Evolutionary conservation across 1,140 invertebrate genomes (phyloP).

Genomic region (Orussus abietinus): DNA sequence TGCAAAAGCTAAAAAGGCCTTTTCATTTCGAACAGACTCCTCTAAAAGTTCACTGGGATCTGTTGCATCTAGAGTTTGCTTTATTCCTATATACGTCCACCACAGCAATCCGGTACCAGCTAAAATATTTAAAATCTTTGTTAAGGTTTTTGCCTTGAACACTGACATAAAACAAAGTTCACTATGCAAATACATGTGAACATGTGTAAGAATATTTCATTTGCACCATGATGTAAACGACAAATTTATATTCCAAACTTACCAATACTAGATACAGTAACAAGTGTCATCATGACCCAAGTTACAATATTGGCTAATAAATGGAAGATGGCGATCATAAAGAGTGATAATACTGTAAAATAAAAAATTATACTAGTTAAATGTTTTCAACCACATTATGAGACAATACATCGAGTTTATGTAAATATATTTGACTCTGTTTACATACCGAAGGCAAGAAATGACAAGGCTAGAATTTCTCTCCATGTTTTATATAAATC

Average conservation of each 20-base stretch:
- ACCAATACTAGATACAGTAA: slow-evolving; percentile 71
- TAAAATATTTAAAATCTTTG: slow-evolving; percentile 28
- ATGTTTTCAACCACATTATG: background rate
- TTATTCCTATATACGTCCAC: slow-evolving; percentile 83
- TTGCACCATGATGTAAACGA: slow-evolving; percentile 3
- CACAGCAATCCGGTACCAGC: slow-evolving; percentile 76
- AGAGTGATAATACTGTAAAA: slow-evolving; percentile 72
- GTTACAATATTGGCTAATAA: slow-evolving; percentile 78
- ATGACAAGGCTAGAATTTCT: slow-evolving; percentile 76
- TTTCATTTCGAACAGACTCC: slow-evolving; percentile 81
- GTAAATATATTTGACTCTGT: slow-evolving; percentile 6
- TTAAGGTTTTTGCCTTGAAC: slow-evolving; percentile 9
- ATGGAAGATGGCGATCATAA: slow-evolving; percentile 81
- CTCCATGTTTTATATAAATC: slow-evolving; percentile 86
- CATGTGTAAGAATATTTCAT: slow-evolving; percentile 5
- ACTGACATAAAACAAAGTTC: too few species aligned
- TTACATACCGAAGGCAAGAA: slow-evolving; percentile 74
- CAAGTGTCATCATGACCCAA: slow-evolving; percentile 80
- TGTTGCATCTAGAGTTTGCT: slow-evolving; percentile 64
- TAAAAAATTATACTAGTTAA: slow-evolving; percentile 20
- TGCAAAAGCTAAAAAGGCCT: slow-evolving; percentile 77
- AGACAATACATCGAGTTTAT: slow-evolving; percentile 3
- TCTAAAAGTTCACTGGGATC: slow-evolving; percentile 60
- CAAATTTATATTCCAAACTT: slow-evolving; percentile 22
- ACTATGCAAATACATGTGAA: too few species aligned